Conservation (phyloP, 35 echinoderm and acorn worm genomes). For the Amphiura filiformis region DNA sequence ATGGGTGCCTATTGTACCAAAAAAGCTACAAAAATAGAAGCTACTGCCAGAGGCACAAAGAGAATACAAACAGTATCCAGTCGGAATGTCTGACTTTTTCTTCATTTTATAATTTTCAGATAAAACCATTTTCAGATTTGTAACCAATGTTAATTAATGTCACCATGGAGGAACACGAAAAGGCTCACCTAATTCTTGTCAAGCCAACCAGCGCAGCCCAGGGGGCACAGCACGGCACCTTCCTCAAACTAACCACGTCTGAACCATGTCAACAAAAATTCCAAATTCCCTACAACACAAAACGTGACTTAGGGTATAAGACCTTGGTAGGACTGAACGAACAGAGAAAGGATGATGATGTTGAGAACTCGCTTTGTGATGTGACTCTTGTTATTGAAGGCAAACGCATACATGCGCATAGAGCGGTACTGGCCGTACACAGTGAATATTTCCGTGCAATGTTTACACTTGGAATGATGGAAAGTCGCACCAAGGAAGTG, state of each 20-base stretch:
- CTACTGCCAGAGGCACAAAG: too few relatives aligned
- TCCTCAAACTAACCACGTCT: neutral
- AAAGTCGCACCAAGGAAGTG: conserved; percentile 17
- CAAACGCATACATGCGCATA: conserved; percentile 4
- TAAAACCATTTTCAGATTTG: too few relatives aligned
- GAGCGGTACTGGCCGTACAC: neutral
- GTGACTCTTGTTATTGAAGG: neutral
- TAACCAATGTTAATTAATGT: too few relatives aligned
- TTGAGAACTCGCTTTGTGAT: neutral
- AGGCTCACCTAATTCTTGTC: neutral
- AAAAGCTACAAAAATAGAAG: too few relatives aligned
- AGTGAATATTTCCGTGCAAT: conserved; percentile 31
- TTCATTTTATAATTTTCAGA: too few relatives aligned
- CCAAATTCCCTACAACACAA: neutral
- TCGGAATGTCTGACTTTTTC: too few relatives aligned
- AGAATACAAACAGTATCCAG: too few relatives aligned
- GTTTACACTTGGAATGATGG: conserved; percentile 24
- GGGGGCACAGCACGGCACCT: neutral
- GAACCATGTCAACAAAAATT: neutral
- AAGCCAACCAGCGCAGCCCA: neutral
- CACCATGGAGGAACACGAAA: neutral
- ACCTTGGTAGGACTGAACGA: neutral
- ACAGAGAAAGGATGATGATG: neutral
- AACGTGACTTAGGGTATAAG: neutral
- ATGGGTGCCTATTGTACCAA: too few relatives aligned